Percentiles rank a stretch among this genome's conserved stretches.
Evolutionary conservation across 2,113 vertebrate genomes (phyloP).

Genomic region (Sakesphorus luctuosus): DNA sequence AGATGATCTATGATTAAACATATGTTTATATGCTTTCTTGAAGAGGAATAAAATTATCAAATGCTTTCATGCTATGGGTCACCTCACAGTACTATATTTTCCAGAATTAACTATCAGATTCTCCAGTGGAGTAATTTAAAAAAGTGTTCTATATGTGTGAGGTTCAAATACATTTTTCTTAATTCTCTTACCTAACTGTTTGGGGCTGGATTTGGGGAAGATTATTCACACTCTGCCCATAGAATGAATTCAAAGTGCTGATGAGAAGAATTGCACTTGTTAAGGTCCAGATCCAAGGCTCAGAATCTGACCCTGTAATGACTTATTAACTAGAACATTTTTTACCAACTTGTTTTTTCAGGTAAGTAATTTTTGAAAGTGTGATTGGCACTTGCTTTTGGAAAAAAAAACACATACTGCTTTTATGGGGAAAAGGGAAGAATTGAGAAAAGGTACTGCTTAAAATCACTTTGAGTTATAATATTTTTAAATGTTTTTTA

Average conservation of each 20-base stretch:
- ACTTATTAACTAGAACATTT: background rate
- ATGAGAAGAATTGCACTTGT: background rate
- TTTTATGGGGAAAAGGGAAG: background rate
- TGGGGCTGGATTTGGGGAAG: background rate
- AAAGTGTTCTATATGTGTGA: background rate
- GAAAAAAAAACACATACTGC: background rate
- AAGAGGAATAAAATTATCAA: conserved; percentile 28
- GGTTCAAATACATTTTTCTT: background rate
- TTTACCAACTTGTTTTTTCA: background rate
- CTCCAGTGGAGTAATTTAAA: background rate
- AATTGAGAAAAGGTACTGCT: background rate
- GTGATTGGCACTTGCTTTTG: background rate
- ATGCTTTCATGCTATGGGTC: background rate
- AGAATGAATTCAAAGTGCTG: background rate
- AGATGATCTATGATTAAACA: conserved; percentile 40
- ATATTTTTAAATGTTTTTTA: background rate
- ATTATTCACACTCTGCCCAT: background rate
- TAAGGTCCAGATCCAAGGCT: background rate
- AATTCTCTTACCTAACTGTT: background rate
- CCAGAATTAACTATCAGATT: background rate
- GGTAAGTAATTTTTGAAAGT: background rate
- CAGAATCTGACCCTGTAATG: background rate
- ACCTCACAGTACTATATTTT: background rate
- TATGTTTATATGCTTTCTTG: conserved; percentile 20
- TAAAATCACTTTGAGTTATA: background rate